These are phyloP conservation scores for Australoheros facetus DNA, from an alignment of 2,797 vertebrate genomes.

Conservation along the genomic window DNA sequence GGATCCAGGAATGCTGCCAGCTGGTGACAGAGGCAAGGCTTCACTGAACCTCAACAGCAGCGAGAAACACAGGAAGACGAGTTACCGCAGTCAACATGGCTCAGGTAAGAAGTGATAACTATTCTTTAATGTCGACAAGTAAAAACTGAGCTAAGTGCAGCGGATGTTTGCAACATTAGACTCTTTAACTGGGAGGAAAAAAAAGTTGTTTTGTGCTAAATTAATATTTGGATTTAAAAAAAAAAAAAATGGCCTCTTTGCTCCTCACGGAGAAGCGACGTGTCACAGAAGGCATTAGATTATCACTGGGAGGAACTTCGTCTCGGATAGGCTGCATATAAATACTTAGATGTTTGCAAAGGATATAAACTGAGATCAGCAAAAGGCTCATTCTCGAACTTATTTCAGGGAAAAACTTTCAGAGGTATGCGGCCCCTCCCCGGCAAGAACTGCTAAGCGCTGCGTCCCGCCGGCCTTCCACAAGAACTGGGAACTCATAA, in stretches of 20 bases:
- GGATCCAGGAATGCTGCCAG: conserved; percentile 77
- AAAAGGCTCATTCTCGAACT: rapidly evolving
- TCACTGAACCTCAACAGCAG: conserved; percentile 56
- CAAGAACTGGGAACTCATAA: neutral
- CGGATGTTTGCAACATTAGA: neutral
- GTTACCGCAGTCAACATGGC: conserved; percentile 65
- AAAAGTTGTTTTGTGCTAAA: neutral
- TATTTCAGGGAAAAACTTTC: neutral
- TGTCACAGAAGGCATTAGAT: neutral
- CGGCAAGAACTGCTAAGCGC: neutral
- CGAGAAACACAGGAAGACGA: conserved; percentile 56
- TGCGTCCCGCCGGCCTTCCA: neutral
- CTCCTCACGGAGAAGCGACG: neutral
- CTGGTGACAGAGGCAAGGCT: conserved; percentile 69
- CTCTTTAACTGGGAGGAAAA: neutral
- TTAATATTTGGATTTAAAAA: neutral
- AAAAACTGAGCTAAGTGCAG: neutral
- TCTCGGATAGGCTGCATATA: neutral
- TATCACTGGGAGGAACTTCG: neutral
- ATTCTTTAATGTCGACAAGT: rapidly evolving
- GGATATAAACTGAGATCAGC: neutral
- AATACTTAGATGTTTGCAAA: rapidly evolving
- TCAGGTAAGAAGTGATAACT: conserved; percentile 62
- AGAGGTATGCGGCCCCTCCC: conserved; percentile 52
- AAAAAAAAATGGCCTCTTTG: neutral